phyloP scores from a whole-genome alignment of 2,888 invertebrate genomes.

The Epinotia nisella region DNA sequence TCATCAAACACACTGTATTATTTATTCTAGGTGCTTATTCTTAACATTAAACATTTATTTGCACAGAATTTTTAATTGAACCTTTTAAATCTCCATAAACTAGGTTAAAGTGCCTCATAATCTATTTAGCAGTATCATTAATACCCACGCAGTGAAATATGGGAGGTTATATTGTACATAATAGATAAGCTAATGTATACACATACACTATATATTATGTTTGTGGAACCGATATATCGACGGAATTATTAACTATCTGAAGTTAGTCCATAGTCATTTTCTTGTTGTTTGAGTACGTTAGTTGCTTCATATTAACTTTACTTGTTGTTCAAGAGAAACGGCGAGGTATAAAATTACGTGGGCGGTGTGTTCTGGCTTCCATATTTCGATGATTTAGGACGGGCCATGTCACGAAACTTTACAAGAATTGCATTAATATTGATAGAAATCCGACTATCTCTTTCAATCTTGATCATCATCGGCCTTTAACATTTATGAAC shows the following conservation, averaged over 20 bases:
- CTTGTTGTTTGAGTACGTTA: constrained; percentile 1
- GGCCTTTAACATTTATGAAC: no score
- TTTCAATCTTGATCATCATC: no score
- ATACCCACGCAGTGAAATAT: constrained; percentile 11
- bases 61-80: constrained; percentile 8
- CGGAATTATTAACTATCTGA: constrained; percentile 24
- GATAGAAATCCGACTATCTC: no score
- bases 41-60: not conserved
- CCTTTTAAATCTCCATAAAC: constrained; percentile 3
- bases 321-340: not conserved
- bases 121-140: not conserved
- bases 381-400: not conserved
- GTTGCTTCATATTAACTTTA: constrained; percentile 7
- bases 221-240: constrained; percentile 6
- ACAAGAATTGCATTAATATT: not conserved
- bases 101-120: constrained; percentile 8
- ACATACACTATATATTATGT: not conserved
- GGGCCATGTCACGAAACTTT: not conserved
- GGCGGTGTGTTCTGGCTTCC: not conserved
- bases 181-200: constrained; percentile 3
- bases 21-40: not conserved
- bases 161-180: constrained; percentile 15
- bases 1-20: not conserved
- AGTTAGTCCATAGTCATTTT: not conserved
- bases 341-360: not conserved